A percentile compares a stretch with the other conserved stretches of the same genome.
phyloP scores from a whole-genome alignment of 2,888 invertebrate genomes.

The Brachyopa scutellaris region DNA sequence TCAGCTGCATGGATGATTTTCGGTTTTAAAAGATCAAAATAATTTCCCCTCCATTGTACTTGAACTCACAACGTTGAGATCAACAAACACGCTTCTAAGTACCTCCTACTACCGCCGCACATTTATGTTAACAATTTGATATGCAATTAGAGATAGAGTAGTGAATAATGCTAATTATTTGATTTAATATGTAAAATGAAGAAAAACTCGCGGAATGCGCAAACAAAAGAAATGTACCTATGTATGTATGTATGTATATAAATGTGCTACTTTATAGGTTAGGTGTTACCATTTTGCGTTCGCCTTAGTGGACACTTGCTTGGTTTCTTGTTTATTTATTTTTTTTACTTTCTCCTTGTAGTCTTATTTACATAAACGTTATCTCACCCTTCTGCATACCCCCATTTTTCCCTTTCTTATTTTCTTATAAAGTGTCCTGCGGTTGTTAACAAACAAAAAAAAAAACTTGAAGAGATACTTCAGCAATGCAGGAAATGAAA shows the following conservation, averaged over 20 bases:
- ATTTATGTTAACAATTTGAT: constrained; percentile 1
- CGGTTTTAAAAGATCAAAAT: no score
- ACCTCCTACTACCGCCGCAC: no score
- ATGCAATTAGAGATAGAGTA: background rate
- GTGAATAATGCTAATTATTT: constrained; percentile 38
- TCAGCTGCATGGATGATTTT: no score
- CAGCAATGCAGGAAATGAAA: constrained; percentile 35
- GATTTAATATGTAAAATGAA: constrained; percentile 10
- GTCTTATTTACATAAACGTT: constrained; percentile 40
- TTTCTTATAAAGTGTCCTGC: background rate
- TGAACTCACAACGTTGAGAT: no score
- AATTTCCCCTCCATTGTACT: no score
- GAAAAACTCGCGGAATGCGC: constrained; percentile 6
- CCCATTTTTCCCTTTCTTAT: no score
- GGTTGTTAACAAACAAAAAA: background rate
- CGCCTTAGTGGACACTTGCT: constrained; percentile 16
- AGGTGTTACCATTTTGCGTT: constrained; percentile 41
- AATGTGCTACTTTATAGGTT: no score
- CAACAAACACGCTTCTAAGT: no score
- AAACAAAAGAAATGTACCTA: constrained; percentile 35
- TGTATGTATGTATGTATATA: no score
- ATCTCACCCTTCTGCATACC: constrained; percentile 18
- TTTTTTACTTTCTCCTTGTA: background rate
- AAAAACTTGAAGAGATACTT: constrained; percentile 18
- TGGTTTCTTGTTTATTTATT: background rate